These are phyloP conservation scores for Neodiprion pinetum DNA, from an alignment of 1,140 invertebrate genomes.

Conservation along the genomic window DNA sequence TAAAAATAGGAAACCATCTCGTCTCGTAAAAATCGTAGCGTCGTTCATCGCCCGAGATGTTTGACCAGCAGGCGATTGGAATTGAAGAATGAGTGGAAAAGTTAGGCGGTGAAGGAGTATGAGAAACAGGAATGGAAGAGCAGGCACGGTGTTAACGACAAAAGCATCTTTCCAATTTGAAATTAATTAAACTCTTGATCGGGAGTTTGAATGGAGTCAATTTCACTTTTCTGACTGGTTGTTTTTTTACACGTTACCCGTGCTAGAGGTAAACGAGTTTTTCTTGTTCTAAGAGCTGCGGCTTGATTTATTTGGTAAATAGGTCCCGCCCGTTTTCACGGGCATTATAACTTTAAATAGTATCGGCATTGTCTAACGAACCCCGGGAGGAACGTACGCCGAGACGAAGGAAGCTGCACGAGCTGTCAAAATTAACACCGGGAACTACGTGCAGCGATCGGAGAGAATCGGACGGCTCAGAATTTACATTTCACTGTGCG, in stretches of 20 bases:
- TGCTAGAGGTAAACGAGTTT: not conserved
- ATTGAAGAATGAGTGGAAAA: not conserved
- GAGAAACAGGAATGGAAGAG: not conserved
- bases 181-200: not conserved
- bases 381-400: not conserved
- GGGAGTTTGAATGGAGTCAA: not conserved
- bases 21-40: no score
- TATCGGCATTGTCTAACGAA: not conserved
- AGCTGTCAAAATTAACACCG: not conserved
- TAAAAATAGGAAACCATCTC: no score
- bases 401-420: not conserved
- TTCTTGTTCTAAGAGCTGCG: not conserved
- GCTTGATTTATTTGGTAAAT: slow-evolving; percentile 10
- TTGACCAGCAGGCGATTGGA: not conserved
- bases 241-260: not conserved
- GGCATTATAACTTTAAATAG: slow-evolving; percentile 3
- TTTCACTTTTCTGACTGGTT: not conserved
- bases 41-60: no score
- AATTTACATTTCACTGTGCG: not conserved
- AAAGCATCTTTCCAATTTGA: not conserved
- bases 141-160: not conserved
- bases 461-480: not conserved
- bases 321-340: slow-evolving; percentile 8
- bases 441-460: not conserved
- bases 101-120: not conserved